Conservation (phyloP, 2,113 vertebrate genomes). For the Grallaria varia region DNA sequence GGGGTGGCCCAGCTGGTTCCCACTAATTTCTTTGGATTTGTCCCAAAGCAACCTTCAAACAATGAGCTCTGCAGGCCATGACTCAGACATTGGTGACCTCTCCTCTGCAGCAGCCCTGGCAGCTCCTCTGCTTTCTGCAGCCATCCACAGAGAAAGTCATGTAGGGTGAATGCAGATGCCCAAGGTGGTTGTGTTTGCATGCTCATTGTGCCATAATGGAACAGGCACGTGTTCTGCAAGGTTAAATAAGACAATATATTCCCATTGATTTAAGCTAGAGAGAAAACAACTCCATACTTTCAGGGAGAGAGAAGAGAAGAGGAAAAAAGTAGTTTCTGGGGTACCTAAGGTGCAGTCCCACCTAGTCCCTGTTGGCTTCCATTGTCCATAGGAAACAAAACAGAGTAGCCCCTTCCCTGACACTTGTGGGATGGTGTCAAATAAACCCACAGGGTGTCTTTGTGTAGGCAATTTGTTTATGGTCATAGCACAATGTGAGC, state of each 20-base stretch:
- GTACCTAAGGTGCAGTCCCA: constrained; percentile 20
- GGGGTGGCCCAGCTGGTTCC: neutral
- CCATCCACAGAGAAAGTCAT: neutral
- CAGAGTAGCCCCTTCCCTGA: neutral
- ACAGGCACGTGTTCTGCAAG: neutral
- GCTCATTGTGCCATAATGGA: neutral
- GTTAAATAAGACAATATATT: neutral
- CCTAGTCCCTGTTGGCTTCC: constrained; percentile 15
- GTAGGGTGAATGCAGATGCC: accelerated
- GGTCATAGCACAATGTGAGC: neutral
- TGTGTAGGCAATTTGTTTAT: neutral
- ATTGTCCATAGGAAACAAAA: constrained; percentile 37
- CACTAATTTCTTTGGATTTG: neutral
- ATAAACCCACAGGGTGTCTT: neutral
- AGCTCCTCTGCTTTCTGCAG: neutral
- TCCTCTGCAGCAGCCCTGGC: neutral
- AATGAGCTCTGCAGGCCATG: neutral
- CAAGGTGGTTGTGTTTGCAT: neutral
- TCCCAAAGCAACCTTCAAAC: neutral
- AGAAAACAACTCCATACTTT: neutral
- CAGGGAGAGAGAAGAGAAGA: neutral
- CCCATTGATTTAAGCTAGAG: neutral
- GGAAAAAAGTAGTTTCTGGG: neutral
- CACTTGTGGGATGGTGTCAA: neutral
- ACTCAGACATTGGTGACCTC: neutral